Evolutionary conservation across 2,113 vertebrate genomes (phyloP), one percentile per base, ranked within the genome.

Genomic region (Clinocottus analis): DNA sequence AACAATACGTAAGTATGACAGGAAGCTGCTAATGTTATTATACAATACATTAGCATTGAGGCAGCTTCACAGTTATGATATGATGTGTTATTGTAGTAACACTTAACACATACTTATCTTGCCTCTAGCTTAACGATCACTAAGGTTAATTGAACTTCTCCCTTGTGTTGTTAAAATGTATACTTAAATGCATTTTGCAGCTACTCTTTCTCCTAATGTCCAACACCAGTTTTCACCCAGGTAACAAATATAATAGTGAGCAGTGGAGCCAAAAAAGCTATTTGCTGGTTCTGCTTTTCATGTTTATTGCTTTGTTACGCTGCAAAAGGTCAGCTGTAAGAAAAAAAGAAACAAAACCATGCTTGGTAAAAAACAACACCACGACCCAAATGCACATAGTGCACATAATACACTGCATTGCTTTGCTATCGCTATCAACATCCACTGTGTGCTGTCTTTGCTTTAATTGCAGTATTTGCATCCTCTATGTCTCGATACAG

Each of bases 211-310:
- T 7, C 4, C 7, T 21, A 39, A 4, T 23, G 49, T 16, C 35
- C 21, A 63, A 45, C 56, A 35, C 19, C 0, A 1, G n/a, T 31
- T 12, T 63, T 73, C 27, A 72, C 64, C 45, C 70, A 68, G 0
- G 37, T 29, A 41, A 71, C 21, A 49, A 37, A 55, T 27, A 65
- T 21, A 61, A 71, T 53, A 74, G 33, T 59, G 33, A 64, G 29
- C 75, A 77, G 68, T 9, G 76, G 55, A 64, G 78, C 65, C 49
- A 3, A 33, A 86, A 21, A 53, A 66, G 33, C 37, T 31, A 63
- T 75, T 77, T 76, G 25, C 41, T 75, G 61, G 60, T 29, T 62
- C 62, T 41, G 58, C 64, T 59, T 75, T 72, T 79, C 23, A 39
- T 71, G 27, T 75, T 64, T 7, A 37, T 2, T 62, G 55, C 63